phyloP scores from a whole-genome alignment of 2,888 invertebrate genomes.

The Hirtodrosophila cameraria region DNA sequence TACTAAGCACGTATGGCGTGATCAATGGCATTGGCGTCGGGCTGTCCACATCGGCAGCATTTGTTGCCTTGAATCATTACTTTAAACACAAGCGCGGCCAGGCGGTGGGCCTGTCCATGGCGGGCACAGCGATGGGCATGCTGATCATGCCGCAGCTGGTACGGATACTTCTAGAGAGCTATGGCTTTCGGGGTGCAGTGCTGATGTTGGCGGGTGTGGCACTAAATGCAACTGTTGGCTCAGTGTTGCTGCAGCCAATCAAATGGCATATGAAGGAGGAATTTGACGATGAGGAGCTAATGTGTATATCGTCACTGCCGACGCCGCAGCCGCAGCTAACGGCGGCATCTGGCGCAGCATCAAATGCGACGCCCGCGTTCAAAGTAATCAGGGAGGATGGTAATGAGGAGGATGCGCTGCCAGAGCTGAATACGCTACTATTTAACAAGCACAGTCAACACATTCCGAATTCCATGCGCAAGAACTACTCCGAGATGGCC shows the following conservation, averaged over 20 bases:
- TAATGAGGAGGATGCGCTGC: slow-evolving; percentile 85
- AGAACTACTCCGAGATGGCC: slow-evolving; percentile 83
- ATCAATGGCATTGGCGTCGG: slow-evolving; percentile 91
- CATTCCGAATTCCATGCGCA: slow-evolving; percentile 78
- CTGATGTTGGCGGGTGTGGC: slow-evolving; percentile 88
- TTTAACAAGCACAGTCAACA: slow-evolving; percentile 79
- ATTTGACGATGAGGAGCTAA: slow-evolving; percentile 82
- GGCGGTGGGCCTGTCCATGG: slow-evolving; percentile 91
- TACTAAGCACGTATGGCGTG: slow-evolving; percentile 89
- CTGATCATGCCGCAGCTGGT: slow-evolving; percentile 92
- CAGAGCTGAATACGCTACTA: slow-evolving; percentile 83
- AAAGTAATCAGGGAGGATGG: slow-evolving; percentile 88
- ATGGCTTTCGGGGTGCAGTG: slow-evolving; percentile 88
- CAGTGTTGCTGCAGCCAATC: slow-evolving; percentile 88
- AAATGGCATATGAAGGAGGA: slow-evolving; percentile 88
- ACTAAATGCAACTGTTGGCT: slow-evolving; percentile 88
- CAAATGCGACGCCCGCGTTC: slow-evolving; percentile 85
- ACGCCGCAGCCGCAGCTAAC: slow-evolving; percentile 64
- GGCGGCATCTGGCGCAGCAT: slow-evolving; percentile 19
- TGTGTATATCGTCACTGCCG: slow-evolving; percentile 72
- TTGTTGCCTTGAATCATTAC: slow-evolving; percentile 91
- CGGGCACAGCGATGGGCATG: slow-evolving; percentile 91
- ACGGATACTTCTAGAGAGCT: slow-evolving; percentile 87
- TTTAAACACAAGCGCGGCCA: slow-evolving; percentile 91
- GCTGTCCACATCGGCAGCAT: slow-evolving; percentile 90